These are phyloP conservation scores for Platanista minor DNA, from an alignment of 2,113 vertebrate species.

Conservation along the genomic window DNA sequence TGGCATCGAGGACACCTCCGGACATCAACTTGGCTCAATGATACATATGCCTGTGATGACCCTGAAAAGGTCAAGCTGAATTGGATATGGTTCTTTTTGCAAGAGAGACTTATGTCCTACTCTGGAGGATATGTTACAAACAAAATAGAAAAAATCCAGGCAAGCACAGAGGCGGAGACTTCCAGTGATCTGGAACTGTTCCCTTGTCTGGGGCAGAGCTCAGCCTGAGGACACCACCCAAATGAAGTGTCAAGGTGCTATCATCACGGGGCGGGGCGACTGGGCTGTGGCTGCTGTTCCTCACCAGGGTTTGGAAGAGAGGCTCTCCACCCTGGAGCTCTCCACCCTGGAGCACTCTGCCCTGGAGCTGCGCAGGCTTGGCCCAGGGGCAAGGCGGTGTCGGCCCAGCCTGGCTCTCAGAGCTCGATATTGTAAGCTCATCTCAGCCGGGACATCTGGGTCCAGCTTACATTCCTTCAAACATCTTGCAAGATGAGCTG, in stretches of 20 bases:
- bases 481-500: not conserved
- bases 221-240: not conserved
- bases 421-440: not conserved
- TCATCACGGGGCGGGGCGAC: not conserved
- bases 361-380: not conserved
- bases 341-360: not conserved
- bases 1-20: not conserved
- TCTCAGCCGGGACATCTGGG: not conserved
- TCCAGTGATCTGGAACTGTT: not conserved
- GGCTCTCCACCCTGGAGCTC: not conserved
- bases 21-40: not conserved
- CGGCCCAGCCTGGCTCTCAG: not conserved
- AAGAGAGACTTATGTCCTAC: not conserved
- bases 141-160: not conserved
- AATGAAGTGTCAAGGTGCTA: not conserved
- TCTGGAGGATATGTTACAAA: slow-evolving; percentile 10
- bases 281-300: not conserved
- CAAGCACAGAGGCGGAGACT: not conserved
- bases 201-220: not conserved
- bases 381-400: not conserved
- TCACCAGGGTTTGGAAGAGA: not conserved
- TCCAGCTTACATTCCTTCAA: not conserved
- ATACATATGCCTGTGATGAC: not conserved
- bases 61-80: not conserved
- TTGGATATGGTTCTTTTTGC: not conserved